Percentiles rank a stretch among this genome's conserved stretches.
Conservation (phyloP, 1,140 invertebrate species). For the Acromyrmex heyeri region DNA sequence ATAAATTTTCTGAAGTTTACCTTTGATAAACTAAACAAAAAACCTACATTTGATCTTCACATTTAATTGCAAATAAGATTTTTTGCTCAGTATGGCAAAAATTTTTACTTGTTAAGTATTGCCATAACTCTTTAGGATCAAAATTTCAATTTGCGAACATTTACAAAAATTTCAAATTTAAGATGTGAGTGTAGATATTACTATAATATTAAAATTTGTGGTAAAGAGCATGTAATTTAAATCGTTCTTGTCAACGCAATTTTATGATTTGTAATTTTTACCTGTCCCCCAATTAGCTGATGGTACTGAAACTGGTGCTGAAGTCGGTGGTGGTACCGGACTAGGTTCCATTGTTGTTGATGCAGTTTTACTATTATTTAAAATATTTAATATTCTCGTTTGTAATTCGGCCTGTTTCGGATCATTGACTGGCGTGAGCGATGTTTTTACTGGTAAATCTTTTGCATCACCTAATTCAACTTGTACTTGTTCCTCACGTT, state of each 20-base stretch:
- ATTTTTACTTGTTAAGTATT: neutral
- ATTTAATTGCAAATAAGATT: neutral
- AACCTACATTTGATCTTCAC: neutral
- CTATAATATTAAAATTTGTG: neutral
- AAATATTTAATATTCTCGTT: constrained; percentile 94
- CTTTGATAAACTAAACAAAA: neutral
- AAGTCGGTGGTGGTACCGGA: constrained; percentile 81
- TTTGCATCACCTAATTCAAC: constrained; percentile 89
- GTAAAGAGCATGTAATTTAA: neutral
- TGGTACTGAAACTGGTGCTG: constrained; percentile 78
- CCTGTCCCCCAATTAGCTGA: constrained; percentile 79
- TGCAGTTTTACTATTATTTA: constrained; percentile 88
- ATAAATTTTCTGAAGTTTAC: neutral
- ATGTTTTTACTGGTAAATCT: constrained; percentile 85
- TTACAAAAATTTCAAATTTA: neutral
- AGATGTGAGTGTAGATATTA: neutral
- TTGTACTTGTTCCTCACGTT: constrained; percentile 91
- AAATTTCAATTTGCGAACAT: neutral
- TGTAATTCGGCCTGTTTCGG: constrained; percentile 92
- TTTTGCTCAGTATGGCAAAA: neutral
- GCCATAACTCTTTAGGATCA: neutral
- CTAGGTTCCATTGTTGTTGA: constrained; percentile 71
- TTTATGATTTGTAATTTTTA: constrained; percentile 66
- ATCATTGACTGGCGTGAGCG: constrained; percentile 80
- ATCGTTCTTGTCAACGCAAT: neutral